Percentiles rank a stretch among this genome's conserved stretches.
Evolutionary conservation across 2,113 vertebrate species (phyloP).

Genomic region (Choloepus hoffmanni): DNA sequence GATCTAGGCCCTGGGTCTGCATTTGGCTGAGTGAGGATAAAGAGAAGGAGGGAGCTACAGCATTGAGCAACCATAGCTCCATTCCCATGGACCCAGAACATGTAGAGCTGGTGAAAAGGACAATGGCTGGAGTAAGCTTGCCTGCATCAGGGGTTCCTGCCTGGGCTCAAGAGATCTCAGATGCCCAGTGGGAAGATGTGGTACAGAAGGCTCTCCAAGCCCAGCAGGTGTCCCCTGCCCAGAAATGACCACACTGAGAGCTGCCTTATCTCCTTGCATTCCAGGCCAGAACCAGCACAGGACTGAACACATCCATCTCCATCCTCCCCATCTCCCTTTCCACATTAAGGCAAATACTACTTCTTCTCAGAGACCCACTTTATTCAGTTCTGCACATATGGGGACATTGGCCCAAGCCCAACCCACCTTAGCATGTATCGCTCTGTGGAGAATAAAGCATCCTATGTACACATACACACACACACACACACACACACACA

Average conservation of each 20-base stretch:
- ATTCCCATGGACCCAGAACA: constrained; percentile 98
- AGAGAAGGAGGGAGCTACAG: constrained; percentile 86
- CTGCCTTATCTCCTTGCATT: constrained; percentile 49
- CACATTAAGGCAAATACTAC: constrained; percentile 59
- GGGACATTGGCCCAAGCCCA: constrained; percentile 96
- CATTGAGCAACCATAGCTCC: constrained; percentile 88
- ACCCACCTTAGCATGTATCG: constrained; percentile 92
- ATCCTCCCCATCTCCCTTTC: neutral
- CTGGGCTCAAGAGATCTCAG: constrained; percentile 96
- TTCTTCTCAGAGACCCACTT: constrained; percentile 88
- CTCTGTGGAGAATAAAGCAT: constrained; percentile 95
- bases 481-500: too few relatives aligned
- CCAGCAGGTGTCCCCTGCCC: constrained; percentile 86
- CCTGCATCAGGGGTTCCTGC: constrained; percentile 92
- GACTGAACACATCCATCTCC: constrained; percentile 53
- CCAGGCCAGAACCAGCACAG: constrained; percentile 53
- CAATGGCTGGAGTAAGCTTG: constrained; percentile 94
- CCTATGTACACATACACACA: constrained; percentile 91
- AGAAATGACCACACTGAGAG: constrained; percentile 84
- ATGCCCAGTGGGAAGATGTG: constrained; percentile 97
- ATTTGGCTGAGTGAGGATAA: constrained; percentile 96
- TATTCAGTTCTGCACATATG: constrained; percentile 97
- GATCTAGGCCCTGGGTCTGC: constrained; percentile 95
- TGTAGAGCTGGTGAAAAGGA: constrained; percentile 97
- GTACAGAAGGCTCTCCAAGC: constrained; percentile 94